Conservation (phyloP, 2,888 invertebrate species). For the Drosophila flavopinicola region DNA sequence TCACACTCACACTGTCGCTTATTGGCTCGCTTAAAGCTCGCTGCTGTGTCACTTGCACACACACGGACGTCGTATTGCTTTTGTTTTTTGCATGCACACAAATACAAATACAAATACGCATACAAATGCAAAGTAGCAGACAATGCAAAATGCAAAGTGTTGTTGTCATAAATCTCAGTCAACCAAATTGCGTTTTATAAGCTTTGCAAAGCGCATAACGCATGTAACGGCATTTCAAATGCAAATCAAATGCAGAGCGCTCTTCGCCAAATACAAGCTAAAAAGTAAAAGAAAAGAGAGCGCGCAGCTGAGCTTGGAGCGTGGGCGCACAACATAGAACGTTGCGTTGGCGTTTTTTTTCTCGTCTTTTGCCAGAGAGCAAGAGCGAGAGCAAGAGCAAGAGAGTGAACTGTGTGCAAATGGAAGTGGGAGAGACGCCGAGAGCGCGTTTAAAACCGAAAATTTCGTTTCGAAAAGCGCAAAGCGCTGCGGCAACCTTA, state of each 20-base stretch:
- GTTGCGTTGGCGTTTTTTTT: slow-evolving; percentile 50
- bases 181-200: slow-evolving; percentile 55
- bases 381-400: not conserved
- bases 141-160: slow-evolving; percentile 45
- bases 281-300: slow-evolving; percentile 29
- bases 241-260: slow-evolving; percentile 40
- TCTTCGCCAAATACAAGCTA: slow-evolving; percentile 9
- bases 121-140: slow-evolving; percentile 44
- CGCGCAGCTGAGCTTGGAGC: slow-evolving; percentile 53
- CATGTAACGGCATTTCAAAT: slow-evolving; percentile 57
- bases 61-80: slow-evolving; percentile 15
- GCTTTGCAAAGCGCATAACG: slow-evolving; percentile 42
- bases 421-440: slow-evolving; percentile 19
- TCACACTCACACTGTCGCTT: slow-evolving; percentile 19
- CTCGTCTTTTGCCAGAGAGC: not conserved
- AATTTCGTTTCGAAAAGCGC: slow-evolving; percentile 53
- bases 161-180: slow-evolving; percentile 55
- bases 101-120: too few species aligned
- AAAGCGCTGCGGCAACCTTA: slow-evolving; percentile 53
- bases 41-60: slow-evolving; percentile 49
- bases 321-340: slow-evolving; percentile 53
- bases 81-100: slow-evolving; percentile 24
- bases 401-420: slow-evolving; percentile 7
- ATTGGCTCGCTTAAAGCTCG: slow-evolving; percentile 49
- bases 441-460: slow-evolving; percentile 47